Percentiles rank a stretch among this genome's conserved stretches.
These are phyloP conservation scores for Petrocephalus schoutedeni DNA, from an alignment of 2,797 vertebrate genomes.

Conservation along the genomic window DNA sequence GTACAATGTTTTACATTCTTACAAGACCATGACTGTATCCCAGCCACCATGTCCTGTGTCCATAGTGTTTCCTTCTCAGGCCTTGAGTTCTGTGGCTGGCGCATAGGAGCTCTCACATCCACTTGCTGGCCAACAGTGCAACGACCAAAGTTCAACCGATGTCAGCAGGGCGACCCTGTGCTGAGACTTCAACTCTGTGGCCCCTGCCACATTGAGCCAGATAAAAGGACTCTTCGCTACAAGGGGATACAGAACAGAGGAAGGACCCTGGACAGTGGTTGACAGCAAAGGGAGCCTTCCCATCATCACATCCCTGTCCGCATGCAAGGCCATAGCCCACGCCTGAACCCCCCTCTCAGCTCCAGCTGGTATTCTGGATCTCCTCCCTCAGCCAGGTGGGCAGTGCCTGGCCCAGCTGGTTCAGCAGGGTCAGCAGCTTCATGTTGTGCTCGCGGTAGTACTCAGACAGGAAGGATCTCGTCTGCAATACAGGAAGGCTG, in stretches of 20 bases:
- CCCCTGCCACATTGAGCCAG: neutral
- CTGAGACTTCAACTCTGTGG: neutral
- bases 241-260: neutral
- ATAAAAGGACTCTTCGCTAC: neutral
- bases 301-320: neutral
- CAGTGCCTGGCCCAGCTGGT: conserved; percentile 70
- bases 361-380: conserved; percentile 71
- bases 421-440: conserved; percentile 73
- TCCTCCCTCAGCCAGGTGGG: conserved; percentile 77
- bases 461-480: conserved; percentile 67
- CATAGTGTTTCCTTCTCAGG: neutral
- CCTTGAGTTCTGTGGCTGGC: neutral
- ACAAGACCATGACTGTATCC: neutral
- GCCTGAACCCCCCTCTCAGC: conserved; percentile 52
- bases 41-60: neutral
- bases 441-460: conserved; percentile 75
- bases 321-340: neutral
- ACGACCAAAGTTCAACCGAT: neutral
- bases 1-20: conserved; percentile 16
- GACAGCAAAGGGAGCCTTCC: neutral
- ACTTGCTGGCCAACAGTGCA: neutral
- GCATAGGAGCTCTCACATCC: neutral
- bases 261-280: neutral
- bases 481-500: conserved; percentile 48
- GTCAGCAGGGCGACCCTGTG: neutral